Base-by-base conservation (phyloP, 2,888 invertebrate genomes). In the Caenorhabditis japonica region DNA sequence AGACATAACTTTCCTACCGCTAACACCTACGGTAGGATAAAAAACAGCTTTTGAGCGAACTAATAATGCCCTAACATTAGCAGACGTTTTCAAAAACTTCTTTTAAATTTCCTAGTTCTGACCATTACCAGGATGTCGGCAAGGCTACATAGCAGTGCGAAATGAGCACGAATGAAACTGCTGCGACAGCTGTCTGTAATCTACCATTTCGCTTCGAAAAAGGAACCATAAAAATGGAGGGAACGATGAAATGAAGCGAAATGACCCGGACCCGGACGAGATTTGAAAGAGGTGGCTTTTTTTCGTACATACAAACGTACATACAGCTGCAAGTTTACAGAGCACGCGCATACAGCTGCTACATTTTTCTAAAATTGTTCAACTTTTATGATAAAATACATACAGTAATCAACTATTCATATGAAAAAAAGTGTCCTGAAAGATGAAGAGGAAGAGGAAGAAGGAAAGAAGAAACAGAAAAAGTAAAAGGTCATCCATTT, bases 371-470 rank as follows among this genome's bases (percentile, higher is more conserved):
- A n/a, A n/a, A n/a, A n/a, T n/a, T n/a, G n/a, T n/a, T n/a, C n/a
- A n/a, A n/a, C n/a, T n/a, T n/a, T n/a, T n/a, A n/a, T n/a, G n/a
- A n/a, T n/a, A n/a, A n/a, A n/a, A n/a, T n/a, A n/a, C n/a, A n/a
- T n/a, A 41, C 36, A 38, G 66, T 44, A 56, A 66, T 61, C 61
- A 61, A 61, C 61, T 52, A 61, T 66, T 66, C 66, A 66, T 64
- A n/a, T n/a, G n/a, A n/a, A n/a, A 55, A 64, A 64, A 64, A 62
- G 47, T 49, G n/a, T 27, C 21, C 36, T 53, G 64, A 30, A 30
- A n/a, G n/a, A 30, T 30, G 30, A 10, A 30, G 30, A 30, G 30
- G 30, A 10, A 30, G n/a, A n/a, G n/a, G n/a, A n/a, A 55, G 56
- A 64, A 64, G 55, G 47, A 56, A 8, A 25, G 17, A 25, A 46